Percentiles rank a stretch among this genome's conserved stretches.
Evolutionary conservation across 2,888 invertebrate genomes (phyloP).

Genomic region (Trissolcus brochymenae): DNA sequence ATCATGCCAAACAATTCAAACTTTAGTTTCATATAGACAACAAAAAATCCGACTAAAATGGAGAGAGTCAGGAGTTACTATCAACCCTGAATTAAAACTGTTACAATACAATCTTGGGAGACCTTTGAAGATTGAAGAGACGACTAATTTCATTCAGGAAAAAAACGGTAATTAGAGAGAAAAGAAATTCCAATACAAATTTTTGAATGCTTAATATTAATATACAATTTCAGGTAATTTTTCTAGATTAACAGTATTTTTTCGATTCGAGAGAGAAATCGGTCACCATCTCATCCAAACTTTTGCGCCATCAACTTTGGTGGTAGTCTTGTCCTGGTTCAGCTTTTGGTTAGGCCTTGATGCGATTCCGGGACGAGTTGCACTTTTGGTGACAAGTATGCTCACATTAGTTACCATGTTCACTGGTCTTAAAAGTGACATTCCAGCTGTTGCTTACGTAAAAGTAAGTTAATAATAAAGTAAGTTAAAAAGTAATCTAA

Average conservation of each 20-base stretch:
- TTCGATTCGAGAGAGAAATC: constrained; percentile 89
- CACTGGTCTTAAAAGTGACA: constrained; percentile 87
- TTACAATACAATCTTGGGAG: constrained; percentile 88
- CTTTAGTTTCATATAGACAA: constrained; percentile 86
- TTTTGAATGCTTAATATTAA: no score
- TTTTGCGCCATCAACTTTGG: constrained; percentile 88
- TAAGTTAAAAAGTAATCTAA: no score
- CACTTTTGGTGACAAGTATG: constrained; percentile 89
- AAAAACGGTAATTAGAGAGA: constrained; percentile 80
- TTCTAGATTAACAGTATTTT: constrained; percentile 86
- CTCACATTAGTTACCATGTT: constrained; percentile 91
- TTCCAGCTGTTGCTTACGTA: constrained; percentile 91
- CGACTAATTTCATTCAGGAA: constrained; percentile 85
- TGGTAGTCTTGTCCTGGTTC: constrained; percentile 91
- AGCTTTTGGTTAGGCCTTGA: constrained; percentile 91
- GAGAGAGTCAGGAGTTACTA: constrained; percentile 85
- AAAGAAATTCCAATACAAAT: not conserved
- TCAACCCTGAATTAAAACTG: constrained; percentile 87
- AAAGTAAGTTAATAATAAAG: no score
- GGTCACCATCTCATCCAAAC: constrained; percentile 91
- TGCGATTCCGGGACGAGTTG: constrained; percentile 89
- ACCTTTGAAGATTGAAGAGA: constrained; percentile 84
- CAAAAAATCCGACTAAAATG: constrained; percentile 86
- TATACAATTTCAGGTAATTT: no score
- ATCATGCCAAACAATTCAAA: not conserved